Conservation (phyloP, 2,113 vertebrate species). For the Poecile atricapillus region DNA sequence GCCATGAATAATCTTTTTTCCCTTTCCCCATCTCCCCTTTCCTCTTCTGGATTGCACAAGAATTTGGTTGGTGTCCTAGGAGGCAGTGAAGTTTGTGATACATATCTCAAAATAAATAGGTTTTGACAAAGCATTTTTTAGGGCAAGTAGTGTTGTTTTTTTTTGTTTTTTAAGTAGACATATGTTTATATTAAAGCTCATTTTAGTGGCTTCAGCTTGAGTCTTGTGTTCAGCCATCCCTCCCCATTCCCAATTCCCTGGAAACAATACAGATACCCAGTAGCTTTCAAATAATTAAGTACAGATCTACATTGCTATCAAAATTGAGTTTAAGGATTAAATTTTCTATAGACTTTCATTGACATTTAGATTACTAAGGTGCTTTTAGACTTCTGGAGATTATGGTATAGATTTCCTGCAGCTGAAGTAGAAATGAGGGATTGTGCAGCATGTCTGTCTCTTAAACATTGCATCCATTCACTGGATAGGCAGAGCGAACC, state of each 20-base stretch:
- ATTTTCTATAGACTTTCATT: background rate
- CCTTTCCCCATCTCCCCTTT: rapidly evolving
- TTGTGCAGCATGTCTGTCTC: background rate
- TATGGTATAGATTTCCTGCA: background rate
- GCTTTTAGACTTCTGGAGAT: background rate
- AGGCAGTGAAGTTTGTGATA: background rate
- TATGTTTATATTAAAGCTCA: background rate
- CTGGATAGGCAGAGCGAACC: background rate
- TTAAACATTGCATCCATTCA: background rate
- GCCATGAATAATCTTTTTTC: background rate
- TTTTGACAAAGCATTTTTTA: background rate
- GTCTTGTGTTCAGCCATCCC: background rate
- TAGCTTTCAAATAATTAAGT: background rate
- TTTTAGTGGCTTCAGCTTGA: background rate
- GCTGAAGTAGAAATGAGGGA: background rate
- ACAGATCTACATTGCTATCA: background rate
- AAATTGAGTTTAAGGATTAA: background rate
- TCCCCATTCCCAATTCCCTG: background rate
- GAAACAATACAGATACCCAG: background rate
- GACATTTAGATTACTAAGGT: background rate
- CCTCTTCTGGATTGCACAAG: background rate
- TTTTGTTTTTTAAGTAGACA: background rate
- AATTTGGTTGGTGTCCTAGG: background rate
- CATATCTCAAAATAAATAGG: background rate
- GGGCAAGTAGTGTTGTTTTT: background rate